These are phyloP conservation scores for Iphiclides podalirius DNA, from an alignment of 2,888 invertebrate species.

Conservation along the genomic window DNA sequence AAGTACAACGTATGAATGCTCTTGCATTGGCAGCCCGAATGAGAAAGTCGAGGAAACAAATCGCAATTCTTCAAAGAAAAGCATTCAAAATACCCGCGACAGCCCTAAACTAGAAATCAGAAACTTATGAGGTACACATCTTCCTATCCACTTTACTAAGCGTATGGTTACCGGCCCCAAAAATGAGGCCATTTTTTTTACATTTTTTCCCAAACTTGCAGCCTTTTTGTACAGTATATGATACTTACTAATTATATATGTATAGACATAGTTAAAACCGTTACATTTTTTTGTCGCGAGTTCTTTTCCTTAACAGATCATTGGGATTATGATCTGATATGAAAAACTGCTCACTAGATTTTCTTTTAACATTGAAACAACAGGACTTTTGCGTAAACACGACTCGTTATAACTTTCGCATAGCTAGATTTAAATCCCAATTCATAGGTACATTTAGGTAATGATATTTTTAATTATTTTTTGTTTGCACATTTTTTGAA, in stretches of 20 bases:
- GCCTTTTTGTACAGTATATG: conserved; percentile 77
- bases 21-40: conserved; percentile 40
- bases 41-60: conserved; percentile 42
- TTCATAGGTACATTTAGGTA: conserved; percentile 55
- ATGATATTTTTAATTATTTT: conserved; percentile 54
- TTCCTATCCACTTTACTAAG: conserved; percentile 75
- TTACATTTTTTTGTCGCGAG: conserved; percentile 61
- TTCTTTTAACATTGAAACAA: conserved; percentile 59
- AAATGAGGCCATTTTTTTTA: conserved; percentile 69
- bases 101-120: conserved; percentile 58
- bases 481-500: conserved; percentile 42
- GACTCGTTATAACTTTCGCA: conserved; percentile 54
- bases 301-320: conserved; percentile 39
- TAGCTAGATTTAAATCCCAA: conserved; percentile 58
- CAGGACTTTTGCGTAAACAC: conserved; percentile 57
- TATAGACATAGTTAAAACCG: conserved; percentile 75
- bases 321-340: conserved; percentile 31
- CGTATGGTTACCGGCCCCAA: conserved; percentile 72
- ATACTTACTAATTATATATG: conserved; percentile 74
- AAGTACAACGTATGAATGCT: conserved; percentile 40
- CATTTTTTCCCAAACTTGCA: conserved; percentile 69
- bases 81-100: conserved; percentile 43
- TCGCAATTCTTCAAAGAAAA: conserved; percentile 32
- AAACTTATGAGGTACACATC: conserved; percentile 69
- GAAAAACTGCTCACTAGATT: conserved; percentile 47